Conservation (phyloP, 2,797 vertebrate species). For the Lithobates sylvaticus region DNA sequence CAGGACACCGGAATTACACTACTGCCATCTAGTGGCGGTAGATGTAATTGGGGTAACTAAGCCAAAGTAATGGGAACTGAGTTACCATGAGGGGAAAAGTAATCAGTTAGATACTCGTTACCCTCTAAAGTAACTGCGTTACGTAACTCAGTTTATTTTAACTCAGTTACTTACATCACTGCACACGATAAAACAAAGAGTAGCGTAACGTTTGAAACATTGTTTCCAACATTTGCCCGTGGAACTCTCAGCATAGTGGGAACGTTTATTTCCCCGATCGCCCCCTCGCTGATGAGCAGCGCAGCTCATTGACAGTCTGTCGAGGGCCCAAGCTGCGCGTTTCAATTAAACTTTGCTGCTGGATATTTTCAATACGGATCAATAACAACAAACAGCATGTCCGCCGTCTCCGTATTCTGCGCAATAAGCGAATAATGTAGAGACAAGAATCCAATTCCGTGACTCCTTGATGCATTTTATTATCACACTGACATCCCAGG, state of each 20-base stretch:
- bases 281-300: not conserved
- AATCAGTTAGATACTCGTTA: too few species aligned
- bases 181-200: too few species aligned
- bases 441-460: not conserved
- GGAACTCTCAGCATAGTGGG: not conserved
- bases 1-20: too few species aligned
- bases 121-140: too few species aligned
- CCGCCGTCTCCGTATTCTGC: not conserved
- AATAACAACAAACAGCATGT: slow-evolving; percentile 9
- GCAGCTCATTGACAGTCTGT: slow-evolving; percentile 30
- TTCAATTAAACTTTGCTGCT: slow-evolving; percentile 44
- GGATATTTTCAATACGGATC: slow-evolving; percentile 43
- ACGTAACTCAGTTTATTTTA: too few species aligned
- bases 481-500: not conserved
- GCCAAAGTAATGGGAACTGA: too few species aligned
- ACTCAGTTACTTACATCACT: too few species aligned
- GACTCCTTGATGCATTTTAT: slow-evolving; percentile 2
- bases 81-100: too few species aligned
- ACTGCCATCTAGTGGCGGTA: too few species aligned
- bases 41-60: too few species aligned
- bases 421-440: slow-evolving; percentile 27
- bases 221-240: too few species aligned
- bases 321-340: slow-evolving; percentile 1
- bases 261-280: not conserved
- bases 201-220: too few species aligned